Percentiles rank a stretch among this genome's conserved stretches.
Evolutionary conservation across 2,888 invertebrate genomes (phyloP).

Genomic region (Sinohyriopsis cumingii): DNA sequence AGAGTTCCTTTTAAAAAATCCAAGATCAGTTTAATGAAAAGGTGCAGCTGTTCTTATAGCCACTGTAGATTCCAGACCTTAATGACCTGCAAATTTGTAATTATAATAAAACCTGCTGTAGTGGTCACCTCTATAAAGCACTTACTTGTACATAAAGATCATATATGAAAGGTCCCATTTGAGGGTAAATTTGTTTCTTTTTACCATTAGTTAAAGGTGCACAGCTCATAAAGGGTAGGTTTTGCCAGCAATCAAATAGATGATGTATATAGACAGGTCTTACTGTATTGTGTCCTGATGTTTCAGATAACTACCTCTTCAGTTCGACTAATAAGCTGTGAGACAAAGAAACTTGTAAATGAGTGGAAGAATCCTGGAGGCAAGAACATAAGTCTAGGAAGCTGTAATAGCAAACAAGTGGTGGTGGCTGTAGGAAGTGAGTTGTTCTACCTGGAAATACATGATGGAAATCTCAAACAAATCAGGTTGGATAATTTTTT

Average conservation of each 20-base stretch:
- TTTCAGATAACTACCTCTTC: slow-evolving; percentile 80
- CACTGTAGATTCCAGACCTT: too few relatives aligned
- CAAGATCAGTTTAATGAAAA: too few relatives aligned
- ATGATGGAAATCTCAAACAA: slow-evolving; percentile 69
- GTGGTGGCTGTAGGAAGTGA: slow-evolving; percentile 91
- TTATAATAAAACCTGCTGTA: not conserved
- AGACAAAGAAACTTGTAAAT: slow-evolving; percentile 77
- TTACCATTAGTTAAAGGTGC: too few relatives aligned
- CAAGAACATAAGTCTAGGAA: slow-evolving; percentile 89
- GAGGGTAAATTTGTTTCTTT: too few relatives aligned
- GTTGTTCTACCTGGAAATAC: slow-evolving; percentile 86
- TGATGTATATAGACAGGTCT: too few relatives aligned
- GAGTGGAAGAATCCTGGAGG: slow-evolving; percentile 73
- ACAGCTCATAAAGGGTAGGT: too few relatives aligned
- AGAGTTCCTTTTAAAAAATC: too few relatives aligned
- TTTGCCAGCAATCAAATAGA: too few relatives aligned
- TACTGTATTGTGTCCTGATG: not conserved
- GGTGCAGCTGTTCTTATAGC: too few relatives aligned
- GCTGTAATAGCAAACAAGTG: slow-evolving; percentile 84
- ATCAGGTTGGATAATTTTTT: slow-evolving; percentile 47
- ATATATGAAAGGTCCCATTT: too few relatives aligned
- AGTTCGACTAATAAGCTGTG: slow-evolving; percentile 81
- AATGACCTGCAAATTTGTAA: not conserved
- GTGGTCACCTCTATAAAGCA: not conserved
- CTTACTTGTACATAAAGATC: too few relatives aligned